Evolutionary conservation across 2,888 invertebrate genomes (phyloP), one percentile per base, ranked within the genome.

Genomic region (Drosophila barbarae): DNA sequence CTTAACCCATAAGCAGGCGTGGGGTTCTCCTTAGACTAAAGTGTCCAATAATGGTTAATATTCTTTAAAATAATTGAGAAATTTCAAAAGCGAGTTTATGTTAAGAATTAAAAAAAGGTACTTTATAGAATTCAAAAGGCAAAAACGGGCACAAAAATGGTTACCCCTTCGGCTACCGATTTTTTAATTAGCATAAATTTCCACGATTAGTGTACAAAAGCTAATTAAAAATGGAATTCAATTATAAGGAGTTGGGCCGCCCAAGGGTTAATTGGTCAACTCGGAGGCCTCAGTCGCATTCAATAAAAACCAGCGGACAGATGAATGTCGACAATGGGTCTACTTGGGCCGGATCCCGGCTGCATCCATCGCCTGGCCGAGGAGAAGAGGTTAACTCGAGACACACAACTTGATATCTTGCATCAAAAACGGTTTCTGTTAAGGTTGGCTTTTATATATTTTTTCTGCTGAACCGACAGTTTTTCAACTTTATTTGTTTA

Each of bases 401-500:
- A 67, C 49, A 39, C 49, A 54, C 61, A 70, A 74, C 56, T 54
- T 72, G 72, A 71, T 73, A 76, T 73, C 79, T 76, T 41, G 70
- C 49, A 73, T 76, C 77, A 66, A 64, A 50, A 67, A 53, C 18
- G 12, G 50, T 34, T 67, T 74, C 42, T 15, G 44, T 8, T 46
- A 30, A 30, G 18, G 12, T 46, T 32, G 10, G 10, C 41, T 23
- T 26, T 42, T 54, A 51, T 46, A 23, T 21, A 3, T 39, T 21
- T 35, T 64, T 71, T 54, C 21, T 41, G 67, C 72, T 47, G 54
- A 41, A 36, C 15, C 35, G 30, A 46, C 52, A 41, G 38, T 63
- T 76, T 59, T 53, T 28, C 55, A 32, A 26, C 38, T 69, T 76
- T 58, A 71, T 84, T 84, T 84, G 84, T 81, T 76, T 78, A 77